A percentile compares a stretch with the other conserved stretches of the same genome.
Conservation (phyloP, 2,797 vertebrate genomes). For the Anabas testudineus region DNA sequence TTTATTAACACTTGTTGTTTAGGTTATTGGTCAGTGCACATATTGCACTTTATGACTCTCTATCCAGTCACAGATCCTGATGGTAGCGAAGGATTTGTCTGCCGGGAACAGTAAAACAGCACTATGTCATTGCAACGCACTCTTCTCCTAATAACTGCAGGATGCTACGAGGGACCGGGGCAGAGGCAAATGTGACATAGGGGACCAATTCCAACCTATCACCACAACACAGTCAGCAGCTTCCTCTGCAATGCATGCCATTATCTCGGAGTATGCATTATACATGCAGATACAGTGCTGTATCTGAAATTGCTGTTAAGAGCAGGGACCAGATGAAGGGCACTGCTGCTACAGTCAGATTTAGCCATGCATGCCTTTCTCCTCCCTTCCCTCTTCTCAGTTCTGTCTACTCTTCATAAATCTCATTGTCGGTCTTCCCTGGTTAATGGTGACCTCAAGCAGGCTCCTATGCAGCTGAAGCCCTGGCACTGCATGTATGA, state of each 20-base stretch:
- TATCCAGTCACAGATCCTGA: constrained; percentile 69
- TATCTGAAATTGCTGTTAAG: constrained; percentile 76
- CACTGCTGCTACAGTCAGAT: constrained; percentile 58
- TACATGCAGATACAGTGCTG: constrained; percentile 76
- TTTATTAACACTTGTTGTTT: constrained; percentile 58
- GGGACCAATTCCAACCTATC: constrained; percentile 75
- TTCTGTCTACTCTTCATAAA: constrained; percentile 72
- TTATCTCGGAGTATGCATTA: constrained; percentile 79
- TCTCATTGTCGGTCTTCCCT: constrained; percentile 67
- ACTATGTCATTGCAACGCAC: constrained; percentile 65
- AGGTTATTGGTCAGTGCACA: constrained; percentile 70
- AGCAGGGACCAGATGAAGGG: constrained; percentile 72
- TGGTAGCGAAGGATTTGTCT: constrained; percentile 48
- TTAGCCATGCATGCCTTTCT: constrained; percentile 68
- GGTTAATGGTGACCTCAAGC: constrained; percentile 77
- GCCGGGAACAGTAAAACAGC: constrained; percentile 71
- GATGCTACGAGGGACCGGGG: constrained; percentile 60
- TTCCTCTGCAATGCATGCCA: constrained; percentile 64
- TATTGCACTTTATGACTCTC: constrained; percentile 72
- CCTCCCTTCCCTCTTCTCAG: constrained; percentile 51
- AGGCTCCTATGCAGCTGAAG: constrained; percentile 57
- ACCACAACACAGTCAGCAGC: constrained; percentile 71
- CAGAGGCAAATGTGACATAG: constrained; percentile 69
- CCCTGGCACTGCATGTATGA: constrained; percentile 75
- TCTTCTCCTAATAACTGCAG: constrained; percentile 72